Evolutionary conservation across 2,113 vertebrate genomes (phyloP), one percentile per base, ranked within the genome.

Genomic region (Etheostoma spectabile): DNA sequence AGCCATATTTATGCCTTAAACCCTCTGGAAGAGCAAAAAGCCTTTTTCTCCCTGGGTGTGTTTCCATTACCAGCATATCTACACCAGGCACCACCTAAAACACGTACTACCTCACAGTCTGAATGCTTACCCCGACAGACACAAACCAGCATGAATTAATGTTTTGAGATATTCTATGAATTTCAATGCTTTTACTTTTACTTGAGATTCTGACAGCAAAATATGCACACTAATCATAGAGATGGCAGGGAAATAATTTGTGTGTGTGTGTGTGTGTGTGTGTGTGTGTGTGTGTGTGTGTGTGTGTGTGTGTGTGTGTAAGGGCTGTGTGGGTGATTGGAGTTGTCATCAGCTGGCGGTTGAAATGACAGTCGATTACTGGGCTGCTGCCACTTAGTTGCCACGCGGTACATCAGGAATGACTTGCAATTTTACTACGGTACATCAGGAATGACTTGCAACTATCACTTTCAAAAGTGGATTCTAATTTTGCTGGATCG

Each of bases 391-490:
- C 91, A 92, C 92, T 93, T 92, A 69, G 90, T 92, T 90, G 91
- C 89, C 81, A 88, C 30, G 83, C 86, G 71, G 88, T 86, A 84
- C 88, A 91, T 93, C 92, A 93, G 85, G 90, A 93, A 92, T 93
- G 88, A 94, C 93, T 94, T 91, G 92, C 93, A 94, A 93, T 93
- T 93, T 94, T 93, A 30, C 30, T 30, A 30, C 86, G 71, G 88
- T 86, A 84, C 88, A 91, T 93, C 92, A 93, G 86, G 90, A 93
- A 92, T 93, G 88, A 94, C 93, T 94, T 91, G 92, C 93, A 94
- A 93, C 93, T 92, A 93, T 94, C 92, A 93, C 90, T 93, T 93
- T 93, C 86, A 92, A 91, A 27, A 94, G 91, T 92, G 87, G 92
- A 92, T 91, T 92, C 87, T 92, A 93, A 93, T 94, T 93, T 90